phyloP scores from a whole-genome alignment of 2,113 vertebrate species.

The Galbula dea region DNA sequence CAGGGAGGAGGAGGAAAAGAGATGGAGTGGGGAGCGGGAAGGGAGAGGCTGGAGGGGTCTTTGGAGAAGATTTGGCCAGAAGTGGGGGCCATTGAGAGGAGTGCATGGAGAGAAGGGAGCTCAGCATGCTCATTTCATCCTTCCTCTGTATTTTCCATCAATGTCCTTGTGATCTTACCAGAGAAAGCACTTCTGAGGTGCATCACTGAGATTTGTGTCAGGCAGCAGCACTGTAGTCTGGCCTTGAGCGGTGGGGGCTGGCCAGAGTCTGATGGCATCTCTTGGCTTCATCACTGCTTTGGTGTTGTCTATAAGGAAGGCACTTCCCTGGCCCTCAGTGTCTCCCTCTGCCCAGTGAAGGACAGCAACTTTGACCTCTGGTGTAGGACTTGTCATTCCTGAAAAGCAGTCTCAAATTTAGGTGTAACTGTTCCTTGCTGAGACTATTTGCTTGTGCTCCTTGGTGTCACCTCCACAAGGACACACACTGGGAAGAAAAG shows the following conservation, averaged over 20 bases:
- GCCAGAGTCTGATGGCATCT: background rate
- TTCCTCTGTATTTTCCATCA: background rate
- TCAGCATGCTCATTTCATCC: background rate
- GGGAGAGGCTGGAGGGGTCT: background rate
- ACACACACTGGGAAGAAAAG: rapidly evolving
- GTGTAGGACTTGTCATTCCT: background rate
- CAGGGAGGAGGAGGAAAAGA: background rate
- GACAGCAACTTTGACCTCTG: background rate
- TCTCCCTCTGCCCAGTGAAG: background rate
- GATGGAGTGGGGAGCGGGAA: background rate
- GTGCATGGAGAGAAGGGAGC: background rate
- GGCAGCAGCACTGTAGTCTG: background rate
- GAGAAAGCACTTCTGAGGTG: background rate
- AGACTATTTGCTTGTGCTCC: background rate
- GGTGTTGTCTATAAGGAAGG: background rate
- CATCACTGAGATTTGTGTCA: rapidly evolving
- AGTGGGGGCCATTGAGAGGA: background rate
- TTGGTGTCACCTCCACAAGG: background rate
- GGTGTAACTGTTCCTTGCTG: rapidly evolving
- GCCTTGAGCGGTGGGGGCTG: background rate
- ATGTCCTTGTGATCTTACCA: rapidly evolving
- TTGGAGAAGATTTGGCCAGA: background rate
- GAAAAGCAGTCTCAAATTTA: background rate
- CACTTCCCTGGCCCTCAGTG: rapidly evolving
- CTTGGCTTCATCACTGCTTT: rapidly evolving